Evolutionary conservation across 2,113 vertebrate genomes (phyloP), one percentile per base, ranked within the genome.

Genomic region (Python bivittatus): DNA sequence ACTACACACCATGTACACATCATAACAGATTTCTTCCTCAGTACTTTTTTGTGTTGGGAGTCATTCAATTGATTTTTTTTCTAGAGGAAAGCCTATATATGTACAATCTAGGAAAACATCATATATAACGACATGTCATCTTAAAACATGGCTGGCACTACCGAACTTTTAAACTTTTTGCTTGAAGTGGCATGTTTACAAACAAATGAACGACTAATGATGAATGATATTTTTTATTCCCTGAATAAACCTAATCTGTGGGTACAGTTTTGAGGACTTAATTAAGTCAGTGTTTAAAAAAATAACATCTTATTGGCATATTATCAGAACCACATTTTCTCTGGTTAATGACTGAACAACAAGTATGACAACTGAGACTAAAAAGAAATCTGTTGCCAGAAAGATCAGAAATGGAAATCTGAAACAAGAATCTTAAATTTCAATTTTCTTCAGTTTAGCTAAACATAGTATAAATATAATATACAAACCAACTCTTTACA

Each of bases 21-120:
- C 94, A 60, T 89, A 93, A 97, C 92, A 93, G n/a, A 93, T 64
- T 91, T 93, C 27, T 83, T 91, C 72, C 90, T 83, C 91, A 88
- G 13, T 22, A 53, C 29, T 92, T 38, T 88, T 3, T 20, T 91
- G 85, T 84, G 90, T 0, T 0, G 83, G 13, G 84, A 79, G 88
- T 79, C 72, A 58, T 38, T 88, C 48, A 86, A 42, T 87, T 8
- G 29, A 58, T 38, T 58, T 54, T 93, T 92, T 61, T 91, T 58
- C 17, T 58, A 0, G 88, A 83, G 12, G 33, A 93, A 92, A 54
- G 22, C 13, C 25, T 52, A 25, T 9, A 52, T 91, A 64, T 23
- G 60, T 93, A 2, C 0, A 92, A 54, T 44, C 7, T 79, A 92
- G 84, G 87, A 90, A 94, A n/a, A 23, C 22, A 91, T 17, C 33